Evolutionary conservation across 2,113 vertebrate genomes (phyloP), one percentile per base, ranked within the genome.

Genomic region (Hiodon tergisus): DNA sequence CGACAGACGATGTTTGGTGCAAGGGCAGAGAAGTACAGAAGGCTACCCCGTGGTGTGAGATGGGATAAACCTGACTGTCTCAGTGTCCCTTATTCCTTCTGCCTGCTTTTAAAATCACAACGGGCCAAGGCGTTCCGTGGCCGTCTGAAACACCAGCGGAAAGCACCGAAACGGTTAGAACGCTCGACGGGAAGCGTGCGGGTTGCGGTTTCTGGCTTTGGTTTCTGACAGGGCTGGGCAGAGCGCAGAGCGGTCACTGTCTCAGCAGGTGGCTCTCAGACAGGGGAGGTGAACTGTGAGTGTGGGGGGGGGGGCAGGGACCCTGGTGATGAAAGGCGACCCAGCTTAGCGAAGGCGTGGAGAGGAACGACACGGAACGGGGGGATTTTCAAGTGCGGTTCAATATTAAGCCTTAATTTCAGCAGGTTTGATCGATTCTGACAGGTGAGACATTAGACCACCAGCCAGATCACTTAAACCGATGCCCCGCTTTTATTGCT

Each of bases 351-450:
- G 14, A 14, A 31, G 17, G 46, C 9, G 31, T 31, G 55, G 0
- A 46, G 54, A 58, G 10, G 54, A 10, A 1, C 10, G 2, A 31
- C 31, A 10, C 54, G 54, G 54, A 10, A 10, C 91, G 90, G 87
- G 87, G 87, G 82, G 87, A 90, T 88, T 91, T 90, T 31, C 31
- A 31, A 31, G 52, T 10, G 31, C 10, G 4, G 69, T 50, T 89
- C 85, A 85, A 88, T 88, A 88, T 86, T 83, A 84, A 81, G 83
- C 59, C 86, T 89, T 90, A 89, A 91, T 89, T 91, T 90, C 85
- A 89, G 87, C 80, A 81, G 85, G 87, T 85, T 84, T 90, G 89
- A 91, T 91, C 86, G 89, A 91, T 91, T 85, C 87, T 89, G 89
- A 91, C 90, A 90, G 90, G 69, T 85, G 88, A 89, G 89, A 87